These are phyloP conservation scores for Ophion ventricosus DNA, from an alignment of 2,888 invertebrate species.

Conservation along the genomic window DNA sequence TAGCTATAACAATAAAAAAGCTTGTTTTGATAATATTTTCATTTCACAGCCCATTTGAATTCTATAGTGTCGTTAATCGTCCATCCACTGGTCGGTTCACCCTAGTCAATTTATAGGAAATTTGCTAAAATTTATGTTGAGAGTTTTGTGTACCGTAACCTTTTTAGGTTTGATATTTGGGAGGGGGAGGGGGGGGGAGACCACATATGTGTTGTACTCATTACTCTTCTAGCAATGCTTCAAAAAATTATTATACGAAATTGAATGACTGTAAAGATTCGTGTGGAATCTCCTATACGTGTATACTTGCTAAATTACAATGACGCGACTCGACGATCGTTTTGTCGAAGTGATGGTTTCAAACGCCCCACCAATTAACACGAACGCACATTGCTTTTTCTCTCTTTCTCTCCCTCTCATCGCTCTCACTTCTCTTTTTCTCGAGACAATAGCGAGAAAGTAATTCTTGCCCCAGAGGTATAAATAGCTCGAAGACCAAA, in stretches of 20 bases:
- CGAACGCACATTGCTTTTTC: slow-evolving; percentile 38
- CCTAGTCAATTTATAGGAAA: too few relatives aligned
- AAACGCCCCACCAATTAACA: slow-evolving; percentile 61
- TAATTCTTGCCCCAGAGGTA: slow-evolving; percentile 13
- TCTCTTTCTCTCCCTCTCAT: slow-evolving; percentile 6
- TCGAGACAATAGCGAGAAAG: slow-evolving; percentile 59
- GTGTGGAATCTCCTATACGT: slow-evolving; percentile 16
- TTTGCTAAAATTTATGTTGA: too few relatives aligned
- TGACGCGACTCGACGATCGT: slow-evolving; percentile 66
- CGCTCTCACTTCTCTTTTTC: not conserved
- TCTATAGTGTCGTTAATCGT: too few relatives aligned
- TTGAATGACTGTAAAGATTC: not conserved
- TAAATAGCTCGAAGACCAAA: slow-evolving; percentile 15
- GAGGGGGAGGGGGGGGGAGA: too few relatives aligned
- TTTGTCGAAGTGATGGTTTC: slow-evolving; percentile 57
- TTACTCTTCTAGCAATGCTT: not conserved
- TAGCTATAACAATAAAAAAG: too few relatives aligned
- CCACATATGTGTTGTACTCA: too few relatives aligned
- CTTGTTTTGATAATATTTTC: too few relatives aligned
- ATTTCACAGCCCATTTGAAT: too few relatives aligned
- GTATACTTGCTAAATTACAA: slow-evolving; percentile 69
- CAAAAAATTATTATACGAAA: not conserved
- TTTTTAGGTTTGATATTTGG: too few relatives aligned
- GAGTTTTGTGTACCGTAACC: too few relatives aligned
- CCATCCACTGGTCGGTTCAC: too few relatives aligned